phyloP scores from a whole-genome alignment of 2,797 vertebrate species.

The Tiaroga cobitis region DNA sequence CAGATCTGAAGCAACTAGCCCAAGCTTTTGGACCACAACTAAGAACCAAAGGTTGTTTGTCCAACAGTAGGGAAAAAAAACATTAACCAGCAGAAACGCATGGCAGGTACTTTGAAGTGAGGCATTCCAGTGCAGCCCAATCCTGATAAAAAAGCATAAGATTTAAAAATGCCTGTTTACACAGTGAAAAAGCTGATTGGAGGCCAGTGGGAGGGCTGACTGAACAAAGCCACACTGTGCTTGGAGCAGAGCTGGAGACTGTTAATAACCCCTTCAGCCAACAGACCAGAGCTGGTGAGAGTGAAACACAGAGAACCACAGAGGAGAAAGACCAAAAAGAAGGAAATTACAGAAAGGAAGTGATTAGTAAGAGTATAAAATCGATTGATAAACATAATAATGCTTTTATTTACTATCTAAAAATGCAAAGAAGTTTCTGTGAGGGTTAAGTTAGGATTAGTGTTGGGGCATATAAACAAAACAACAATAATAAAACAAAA shows the following conservation, averaged over 20 bases:
- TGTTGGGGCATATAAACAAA: not conserved
- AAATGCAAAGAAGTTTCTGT: not conserved
- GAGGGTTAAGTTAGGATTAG: not conserved
- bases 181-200: conserved; percentile 43
- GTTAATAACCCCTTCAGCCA: conserved; percentile 40
- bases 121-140: not conserved
- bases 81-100: not conserved
- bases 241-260: conserved; percentile 51
- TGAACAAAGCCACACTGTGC: conserved; percentile 61
- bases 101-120: not conserved
- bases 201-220: conserved; percentile 38
- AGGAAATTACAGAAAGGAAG: conserved; percentile 12
- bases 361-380: not conserved
- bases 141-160: not conserved
- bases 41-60: conserved; percentile 18
- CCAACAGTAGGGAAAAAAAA: not conserved
- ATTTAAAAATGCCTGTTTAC: conserved; percentile 30
- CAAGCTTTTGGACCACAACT: not conserved
- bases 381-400: not conserved
- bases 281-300: conserved; percentile 38
- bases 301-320: conserved; percentile 35
- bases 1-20: not conserved
- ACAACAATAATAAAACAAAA: not conserved
- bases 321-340: not conserved
- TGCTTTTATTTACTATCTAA: not conserved